These are phyloP conservation scores for Ectropis grisescens DNA, from an alignment of 1,140 invertebrate genomes.

Conservation along the genomic window DNA sequence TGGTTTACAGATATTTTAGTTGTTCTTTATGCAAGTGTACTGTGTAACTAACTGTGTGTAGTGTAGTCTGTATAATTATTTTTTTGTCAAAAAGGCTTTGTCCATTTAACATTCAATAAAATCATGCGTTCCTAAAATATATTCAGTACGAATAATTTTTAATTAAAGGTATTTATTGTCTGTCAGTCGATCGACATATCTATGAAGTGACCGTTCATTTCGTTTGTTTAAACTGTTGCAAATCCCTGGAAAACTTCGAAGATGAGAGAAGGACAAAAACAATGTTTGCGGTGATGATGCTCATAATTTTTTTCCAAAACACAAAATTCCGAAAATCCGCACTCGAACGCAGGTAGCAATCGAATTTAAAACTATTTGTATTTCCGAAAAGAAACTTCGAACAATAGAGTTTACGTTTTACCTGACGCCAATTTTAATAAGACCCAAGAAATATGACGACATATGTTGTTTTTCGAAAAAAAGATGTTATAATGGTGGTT, in stretches of 20 bases:
- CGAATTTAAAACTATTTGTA: slow-evolving; percentile 60
- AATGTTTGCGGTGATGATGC: slow-evolving; percentile 64
- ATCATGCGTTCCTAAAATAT: too few species aligned
- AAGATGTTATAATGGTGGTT: slow-evolving; percentile 30
- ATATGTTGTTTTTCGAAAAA: slow-evolving; percentile 26
- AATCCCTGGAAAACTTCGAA: neutral
- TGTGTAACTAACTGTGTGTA: too few species aligned
- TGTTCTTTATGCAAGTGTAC: too few species aligned
- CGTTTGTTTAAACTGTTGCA: too few species aligned
- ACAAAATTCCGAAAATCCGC: slow-evolving; percentile 56
- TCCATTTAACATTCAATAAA: too few species aligned
- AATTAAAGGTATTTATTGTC: too few species aligned
- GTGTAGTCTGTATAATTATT: too few species aligned
- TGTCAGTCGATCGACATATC: too few species aligned
- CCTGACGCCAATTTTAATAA: slow-evolving; percentile 64
- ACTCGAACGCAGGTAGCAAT: slow-evolving; percentile 59
- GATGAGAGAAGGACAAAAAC: slow-evolving; percentile 47
- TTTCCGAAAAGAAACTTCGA: slow-evolving; percentile 51
- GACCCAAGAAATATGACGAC: slow-evolving; percentile 61
- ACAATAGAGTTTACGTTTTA: slow-evolving; percentile 55
- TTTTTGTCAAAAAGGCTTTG: too few species aligned
- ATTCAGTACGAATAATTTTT: too few species aligned
- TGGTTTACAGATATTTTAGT: too few species aligned
- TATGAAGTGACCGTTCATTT: too few species aligned
- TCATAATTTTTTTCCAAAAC: slow-evolving; percentile 52